phyloP scores from a whole-genome alignment of 2,113 vertebrate genomes.

The Sylvietta virens region DNA sequence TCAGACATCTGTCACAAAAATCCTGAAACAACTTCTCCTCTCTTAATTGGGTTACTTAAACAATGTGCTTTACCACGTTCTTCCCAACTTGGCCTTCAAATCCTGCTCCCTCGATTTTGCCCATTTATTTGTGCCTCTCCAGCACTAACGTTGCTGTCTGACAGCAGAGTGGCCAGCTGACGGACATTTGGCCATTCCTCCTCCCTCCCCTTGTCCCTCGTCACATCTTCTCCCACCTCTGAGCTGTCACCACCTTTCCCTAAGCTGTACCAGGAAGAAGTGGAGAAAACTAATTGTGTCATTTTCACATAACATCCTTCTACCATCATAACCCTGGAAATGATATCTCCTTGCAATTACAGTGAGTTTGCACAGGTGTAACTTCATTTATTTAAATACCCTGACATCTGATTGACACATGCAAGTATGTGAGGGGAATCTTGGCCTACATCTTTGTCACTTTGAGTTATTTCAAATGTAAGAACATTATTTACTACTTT shows the following conservation, averaged over 20 bases:
- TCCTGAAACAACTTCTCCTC: background rate
- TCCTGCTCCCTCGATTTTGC: background rate
- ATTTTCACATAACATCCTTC: conserved; percentile 24
- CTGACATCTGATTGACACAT: conserved; percentile 1
- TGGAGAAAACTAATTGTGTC: conserved; percentile 53
- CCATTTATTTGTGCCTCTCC: background rate
- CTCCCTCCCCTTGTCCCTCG: background rate
- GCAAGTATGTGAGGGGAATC: background rate
- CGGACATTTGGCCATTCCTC: background rate
- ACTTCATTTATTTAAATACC: conserved; percentile 22
- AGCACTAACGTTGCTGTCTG: background rate
- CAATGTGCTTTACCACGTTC: background rate
- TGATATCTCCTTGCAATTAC: conserved; percentile 8
- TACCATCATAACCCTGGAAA: background rate
- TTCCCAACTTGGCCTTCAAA: background rate
- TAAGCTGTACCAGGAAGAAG: background rate
- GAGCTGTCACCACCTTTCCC: conserved; percentile 45
- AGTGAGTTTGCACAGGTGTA: background rate
- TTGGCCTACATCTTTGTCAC: conserved; percentile 3
- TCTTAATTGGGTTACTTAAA: background rate
- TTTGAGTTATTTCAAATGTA: conserved; percentile 30
- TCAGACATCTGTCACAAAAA: background rate
- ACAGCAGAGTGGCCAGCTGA: background rate
- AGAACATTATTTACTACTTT: conserved; percentile 34
- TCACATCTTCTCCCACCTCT: background rate